These are phyloP conservation scores for Trypoxylon attenuatum DNA, from an alignment of 2,888 invertebrate genomes.

Conservation along the genomic window DNA sequence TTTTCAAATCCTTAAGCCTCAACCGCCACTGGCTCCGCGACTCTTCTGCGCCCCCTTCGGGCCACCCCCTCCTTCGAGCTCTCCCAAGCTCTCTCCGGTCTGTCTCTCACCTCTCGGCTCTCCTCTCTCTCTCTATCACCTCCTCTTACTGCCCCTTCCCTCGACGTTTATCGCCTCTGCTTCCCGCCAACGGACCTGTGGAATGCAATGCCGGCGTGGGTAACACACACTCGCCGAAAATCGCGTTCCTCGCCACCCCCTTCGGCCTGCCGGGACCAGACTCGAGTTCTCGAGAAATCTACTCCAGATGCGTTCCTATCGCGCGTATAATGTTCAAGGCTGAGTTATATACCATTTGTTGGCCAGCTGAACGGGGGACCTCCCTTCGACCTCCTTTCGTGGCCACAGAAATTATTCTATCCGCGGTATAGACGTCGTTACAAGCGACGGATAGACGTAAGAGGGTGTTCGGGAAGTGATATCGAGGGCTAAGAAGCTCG, in stretches of 20 bases:
- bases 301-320: neutral
- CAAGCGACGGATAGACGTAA: too few species aligned
- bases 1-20: neutral
- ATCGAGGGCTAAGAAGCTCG: neutral
- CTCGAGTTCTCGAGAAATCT: too few species aligned
- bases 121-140: constrained; percentile 21
- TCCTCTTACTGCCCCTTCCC: constrained; percentile 12
- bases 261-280: neutral
- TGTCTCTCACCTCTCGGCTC: neutral
- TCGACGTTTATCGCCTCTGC: constrained; percentile 4
- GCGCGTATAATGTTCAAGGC: neutral
- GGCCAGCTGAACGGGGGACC: neutral
- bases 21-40: constrained; percentile 1
- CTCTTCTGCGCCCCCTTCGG: constrained; percentile 1
- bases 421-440: too few species aligned
- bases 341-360: neutral
- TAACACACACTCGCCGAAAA: neutral
- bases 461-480: too few species aligned
- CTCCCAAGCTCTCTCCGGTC: too few species aligned
- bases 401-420: too few species aligned
- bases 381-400: too few species aligned
- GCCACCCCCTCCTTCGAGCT: neutral
- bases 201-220: constrained; percentile 27
- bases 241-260: neutral
- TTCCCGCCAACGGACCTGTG: constrained; percentile 14